Conservation (phyloP, 2,113 vertebrate genomes). For the Gila orcuttii region DNA sequence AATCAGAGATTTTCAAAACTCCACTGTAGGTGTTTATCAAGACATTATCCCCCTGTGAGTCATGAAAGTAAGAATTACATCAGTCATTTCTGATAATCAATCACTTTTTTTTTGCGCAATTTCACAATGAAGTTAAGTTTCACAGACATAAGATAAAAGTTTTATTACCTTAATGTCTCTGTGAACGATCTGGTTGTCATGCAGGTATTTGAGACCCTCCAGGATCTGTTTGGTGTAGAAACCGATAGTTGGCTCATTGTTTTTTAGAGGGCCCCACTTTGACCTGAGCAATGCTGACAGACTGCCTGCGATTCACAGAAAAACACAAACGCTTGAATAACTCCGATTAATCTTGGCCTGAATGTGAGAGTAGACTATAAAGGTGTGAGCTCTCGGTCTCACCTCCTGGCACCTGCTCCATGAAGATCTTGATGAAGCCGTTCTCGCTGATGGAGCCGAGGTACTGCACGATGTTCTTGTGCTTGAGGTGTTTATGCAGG, state of each 20-base stretch:
- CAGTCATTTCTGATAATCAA: background rate
- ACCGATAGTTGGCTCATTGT: slow-evolving; percentile 96
- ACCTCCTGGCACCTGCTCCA: slow-evolving; percentile 99
- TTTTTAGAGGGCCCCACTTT: slow-evolving; percentile 97
- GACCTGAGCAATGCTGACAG: slow-evolving; percentile 96
- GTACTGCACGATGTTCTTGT: slow-evolving; percentile 99
- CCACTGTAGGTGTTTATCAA: slow-evolving; percentile 99
- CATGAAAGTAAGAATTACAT: slow-evolving; percentile 1
- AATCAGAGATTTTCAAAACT: slow-evolving; percentile 98
- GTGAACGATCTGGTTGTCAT: slow-evolving; percentile 98
- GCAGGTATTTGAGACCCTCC: slow-evolving; percentile 97
- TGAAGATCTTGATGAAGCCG: slow-evolving; percentile 99
- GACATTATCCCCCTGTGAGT: slow-evolving; percentile 92
- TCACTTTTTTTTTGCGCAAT: background rate
- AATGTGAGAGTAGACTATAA: background rate
- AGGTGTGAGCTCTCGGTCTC: slow-evolving; percentile 52
- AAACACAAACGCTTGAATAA: background rate
- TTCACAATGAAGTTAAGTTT: background rate
- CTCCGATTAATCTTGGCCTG: background rate
- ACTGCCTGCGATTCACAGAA: slow-evolving; percentile 80
- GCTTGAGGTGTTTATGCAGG: slow-evolving; percentile 96
- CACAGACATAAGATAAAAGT: background rate
- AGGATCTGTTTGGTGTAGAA: slow-evolving; percentile 99
- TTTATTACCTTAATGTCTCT: slow-evolving; percentile 92
- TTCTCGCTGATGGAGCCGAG: slow-evolving; percentile 96